Evolutionary conservation across 2,888 invertebrate genomes (phyloP), one percentile per base, ranked within the genome.

Genomic region (Drosophila colorata): DNA sequence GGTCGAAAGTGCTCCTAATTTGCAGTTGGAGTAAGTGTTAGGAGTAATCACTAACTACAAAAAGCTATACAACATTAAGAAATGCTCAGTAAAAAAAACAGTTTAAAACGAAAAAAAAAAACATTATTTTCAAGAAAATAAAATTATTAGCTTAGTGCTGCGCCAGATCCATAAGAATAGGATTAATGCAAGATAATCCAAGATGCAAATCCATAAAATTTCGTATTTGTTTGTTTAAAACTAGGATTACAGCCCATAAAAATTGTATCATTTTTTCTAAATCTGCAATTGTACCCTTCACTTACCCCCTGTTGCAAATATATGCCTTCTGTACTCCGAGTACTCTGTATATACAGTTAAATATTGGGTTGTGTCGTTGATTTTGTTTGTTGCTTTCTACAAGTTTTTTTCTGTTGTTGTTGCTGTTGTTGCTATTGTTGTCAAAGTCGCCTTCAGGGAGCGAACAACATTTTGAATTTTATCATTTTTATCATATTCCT

Each of bases 341-440:
- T 77, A 63, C 52, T 77, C 72, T 56, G 73, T 74, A 77, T 74
- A 78, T 76, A 79, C 79, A 79, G 60, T 74, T 74, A 43, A 28
- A 33, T 48, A 38, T 55, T 33, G 28, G 41, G 28, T 58, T 41
- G 25, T 51, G 20, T 56, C 20, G 35, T 53, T 58, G 33, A 66
- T 41, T 44, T 47, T 37, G 61, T 40, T 56, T 35, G 16, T 47
- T 65, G 6, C 9, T 60, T 53, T 68, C 71, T 60, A 71, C 69
- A 63, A 61, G 41, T 69, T 49, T 49, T 11, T 28, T 18, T 25
- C 38, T 47, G 38, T 13, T 18, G 57, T 35, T 38, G 18, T 55
- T 55, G 20, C 47, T 65, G 16, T 66, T 69, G 40, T 52, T 43
- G 13, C 8, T 35, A 9, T 35, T 18, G 47, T 49, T 55, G 40